Percentiles rank a stretch among this genome's conserved stretches.
phyloP scores from a whole-genome alignment of 1,140 invertebrate genomes.

The Drosophila bifasciata region DNA sequence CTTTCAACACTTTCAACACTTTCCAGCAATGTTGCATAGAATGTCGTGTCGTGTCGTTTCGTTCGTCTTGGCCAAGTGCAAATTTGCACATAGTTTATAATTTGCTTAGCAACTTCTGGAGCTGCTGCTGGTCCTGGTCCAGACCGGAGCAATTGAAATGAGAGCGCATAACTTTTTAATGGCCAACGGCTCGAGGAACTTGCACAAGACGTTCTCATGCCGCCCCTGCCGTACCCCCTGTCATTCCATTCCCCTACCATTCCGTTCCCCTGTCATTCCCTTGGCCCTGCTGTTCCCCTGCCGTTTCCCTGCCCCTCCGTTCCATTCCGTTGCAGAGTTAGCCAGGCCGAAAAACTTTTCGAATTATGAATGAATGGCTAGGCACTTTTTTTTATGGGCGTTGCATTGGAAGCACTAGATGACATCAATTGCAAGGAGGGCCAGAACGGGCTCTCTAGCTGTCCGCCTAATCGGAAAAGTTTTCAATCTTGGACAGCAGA shows the following conservation, averaged over 20 bases:
- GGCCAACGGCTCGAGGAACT: constrained; percentile 56
- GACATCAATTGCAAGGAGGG: constrained; percentile 38
- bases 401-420: constrained; percentile 34
- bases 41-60: too few relatives aligned
- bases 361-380: constrained; percentile 50
- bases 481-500: not conserved
- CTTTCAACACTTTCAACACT: constrained; percentile 32
- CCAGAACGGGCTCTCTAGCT: not conserved
- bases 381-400: constrained; percentile 32
- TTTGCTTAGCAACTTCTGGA: constrained; percentile 56
- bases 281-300: too few relatives aligned
- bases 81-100: constrained; percentile 70
- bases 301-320: constrained; percentile 7
- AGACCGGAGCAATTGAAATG: constrained; percentile 64
- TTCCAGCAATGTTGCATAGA: constrained; percentile 12
- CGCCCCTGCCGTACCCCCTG: too few relatives aligned
- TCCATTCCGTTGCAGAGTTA: constrained; percentile 21
- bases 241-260: too few relatives aligned
- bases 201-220: constrained; percentile 30
- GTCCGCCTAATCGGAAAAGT: constrained; percentile 14
- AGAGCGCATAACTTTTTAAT: constrained; percentile 77
- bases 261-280: too few relatives aligned
- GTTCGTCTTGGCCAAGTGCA: constrained; percentile 47
- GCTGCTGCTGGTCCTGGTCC: too few relatives aligned
- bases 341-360: constrained; percentile 54